Evolutionary conservation across 2,888 invertebrate genomes (phyloP).

Genomic region (Tetanocera ferruginea): DNA sequence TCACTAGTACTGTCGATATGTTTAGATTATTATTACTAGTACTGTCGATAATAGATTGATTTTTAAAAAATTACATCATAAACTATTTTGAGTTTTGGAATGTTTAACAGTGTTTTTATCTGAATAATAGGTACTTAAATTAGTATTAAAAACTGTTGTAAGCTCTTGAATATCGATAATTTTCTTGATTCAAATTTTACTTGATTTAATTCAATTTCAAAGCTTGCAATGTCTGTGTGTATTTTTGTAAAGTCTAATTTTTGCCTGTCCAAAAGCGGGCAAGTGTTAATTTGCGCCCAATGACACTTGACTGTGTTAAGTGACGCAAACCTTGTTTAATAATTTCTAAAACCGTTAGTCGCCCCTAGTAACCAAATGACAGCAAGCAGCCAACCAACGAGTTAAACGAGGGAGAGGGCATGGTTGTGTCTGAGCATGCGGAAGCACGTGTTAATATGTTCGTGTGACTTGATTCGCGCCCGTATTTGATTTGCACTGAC

Average conservation of each 20-base stretch:
- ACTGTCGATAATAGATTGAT: no score
- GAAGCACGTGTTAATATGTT: slow-evolving; percentile 14
- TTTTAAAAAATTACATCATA: no score
- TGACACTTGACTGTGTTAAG: not conserved
- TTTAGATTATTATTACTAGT: no score
- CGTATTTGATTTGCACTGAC: not conserved
- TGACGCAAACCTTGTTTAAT: slow-evolving; percentile 14
- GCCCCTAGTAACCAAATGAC: slow-evolving; percentile 1
- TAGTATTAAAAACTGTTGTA: no score
- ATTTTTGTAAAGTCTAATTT: not conserved
- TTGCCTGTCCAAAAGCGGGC: not conserved
- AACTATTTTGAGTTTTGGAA: no score
- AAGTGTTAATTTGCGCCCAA: not conserved
- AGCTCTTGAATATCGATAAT: no score
- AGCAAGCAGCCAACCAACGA: not conserved
- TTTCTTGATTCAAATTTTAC: no score
- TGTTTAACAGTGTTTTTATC: no score
- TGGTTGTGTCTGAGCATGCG: not conserved
- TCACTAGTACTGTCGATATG: no score
- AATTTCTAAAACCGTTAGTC: slow-evolving; percentile 4
- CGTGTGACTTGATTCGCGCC: slow-evolving; percentile 18
- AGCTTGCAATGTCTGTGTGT: no score
- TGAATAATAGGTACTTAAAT: no score
- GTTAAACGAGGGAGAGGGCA: not conserved
- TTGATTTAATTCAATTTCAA: no score